Conservation (phyloP, 2,797 vertebrate species). For the Enteromius afrohamiltoni region DNA sequence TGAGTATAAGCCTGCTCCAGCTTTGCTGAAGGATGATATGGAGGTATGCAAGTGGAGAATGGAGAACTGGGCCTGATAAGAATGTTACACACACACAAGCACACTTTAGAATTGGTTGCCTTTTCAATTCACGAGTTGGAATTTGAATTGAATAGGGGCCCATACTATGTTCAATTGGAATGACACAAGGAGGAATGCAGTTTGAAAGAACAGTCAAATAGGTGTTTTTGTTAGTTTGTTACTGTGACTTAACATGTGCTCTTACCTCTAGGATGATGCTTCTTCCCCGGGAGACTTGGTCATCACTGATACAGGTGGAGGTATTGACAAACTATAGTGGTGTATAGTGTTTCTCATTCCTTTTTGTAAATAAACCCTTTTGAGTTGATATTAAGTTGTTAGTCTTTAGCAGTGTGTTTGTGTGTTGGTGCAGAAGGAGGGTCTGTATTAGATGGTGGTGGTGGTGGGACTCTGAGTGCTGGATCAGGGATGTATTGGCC, state of each 20-base stretch:
- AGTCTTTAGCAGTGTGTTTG: slow-evolving; percentile 16
- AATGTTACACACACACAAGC: background rate
- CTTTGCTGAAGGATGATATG: slow-evolving; percentile 96
- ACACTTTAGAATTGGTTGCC: background rate
- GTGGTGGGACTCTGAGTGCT: slow-evolving; percentile 39
- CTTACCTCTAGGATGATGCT: slow-evolving; percentile 86
- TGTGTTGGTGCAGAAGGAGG: slow-evolving; percentile 80
- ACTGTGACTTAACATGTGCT: background rate
- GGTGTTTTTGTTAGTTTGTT: background rate
- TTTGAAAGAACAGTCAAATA: background rate
- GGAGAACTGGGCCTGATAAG: slow-evolving; percentile 28
- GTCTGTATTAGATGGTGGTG: slow-evolving; percentile 82
- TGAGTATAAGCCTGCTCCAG: slow-evolving; percentile 96
- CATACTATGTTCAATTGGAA: background rate
- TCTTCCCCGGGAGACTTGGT: slow-evolving; percentile 96
- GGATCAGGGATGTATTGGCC: slow-evolving; percentile 89
- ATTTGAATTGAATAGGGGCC: background rate
- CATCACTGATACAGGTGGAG: slow-evolving; percentile 90
- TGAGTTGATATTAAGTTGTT: background rate
- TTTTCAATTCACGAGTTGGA: background rate
- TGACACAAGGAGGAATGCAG: too few species aligned
- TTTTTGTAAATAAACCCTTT: background rate
- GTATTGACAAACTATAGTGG: slow-evolving; percentile 54
- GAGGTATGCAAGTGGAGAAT: slow-evolving; percentile 78
- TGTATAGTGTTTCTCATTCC: slow-evolving; percentile 9